phyloP scores from a whole-genome alignment of 2,113 vertebrate genomes.

The Corythornis vintsioides region DNA sequence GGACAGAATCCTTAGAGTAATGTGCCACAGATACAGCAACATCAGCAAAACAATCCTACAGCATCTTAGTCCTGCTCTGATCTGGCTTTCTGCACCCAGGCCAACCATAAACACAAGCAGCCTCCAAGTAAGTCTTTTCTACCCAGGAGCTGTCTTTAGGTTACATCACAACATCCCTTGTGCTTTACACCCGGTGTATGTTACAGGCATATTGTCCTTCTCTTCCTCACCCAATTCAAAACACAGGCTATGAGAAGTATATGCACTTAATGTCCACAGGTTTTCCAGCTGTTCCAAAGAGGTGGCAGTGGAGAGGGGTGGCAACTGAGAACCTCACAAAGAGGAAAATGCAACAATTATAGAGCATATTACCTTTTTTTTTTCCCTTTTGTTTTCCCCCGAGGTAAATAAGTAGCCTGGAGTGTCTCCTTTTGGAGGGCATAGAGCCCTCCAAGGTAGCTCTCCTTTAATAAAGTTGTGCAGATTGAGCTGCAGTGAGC shows the following conservation, averaged over 20 bases:
- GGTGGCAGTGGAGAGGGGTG: neutral
- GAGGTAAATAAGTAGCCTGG: neutral
- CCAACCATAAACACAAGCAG: neutral
- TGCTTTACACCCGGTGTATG: no score
- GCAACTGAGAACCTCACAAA: neutral
- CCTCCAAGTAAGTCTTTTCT: neutral
- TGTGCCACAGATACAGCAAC: neutral
- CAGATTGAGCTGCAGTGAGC: neutral
- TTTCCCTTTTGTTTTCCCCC: no score
- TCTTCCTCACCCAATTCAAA: neutral
- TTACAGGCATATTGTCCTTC: neutral
- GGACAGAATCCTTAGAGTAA: neutral
- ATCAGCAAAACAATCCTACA: neutral
- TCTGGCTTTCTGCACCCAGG: neutral
- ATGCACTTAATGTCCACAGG: rapidly evolving
- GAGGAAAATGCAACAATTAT: neutral
- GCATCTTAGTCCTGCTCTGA: neutral
- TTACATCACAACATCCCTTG: neutral
- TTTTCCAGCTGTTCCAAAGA: neutral
- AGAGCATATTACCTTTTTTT: neutral
- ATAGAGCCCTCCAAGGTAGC: neutral
- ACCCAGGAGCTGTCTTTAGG: neutral
- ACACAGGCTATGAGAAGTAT: neutral
- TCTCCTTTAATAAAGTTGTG: neutral
- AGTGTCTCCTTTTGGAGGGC: rapidly evolving